Percentiles rank a stretch among this genome's conserved stretches.
Conservation (phyloP, 2,888 invertebrate species). For the Dasysyrphus tricinctus region DNA sequence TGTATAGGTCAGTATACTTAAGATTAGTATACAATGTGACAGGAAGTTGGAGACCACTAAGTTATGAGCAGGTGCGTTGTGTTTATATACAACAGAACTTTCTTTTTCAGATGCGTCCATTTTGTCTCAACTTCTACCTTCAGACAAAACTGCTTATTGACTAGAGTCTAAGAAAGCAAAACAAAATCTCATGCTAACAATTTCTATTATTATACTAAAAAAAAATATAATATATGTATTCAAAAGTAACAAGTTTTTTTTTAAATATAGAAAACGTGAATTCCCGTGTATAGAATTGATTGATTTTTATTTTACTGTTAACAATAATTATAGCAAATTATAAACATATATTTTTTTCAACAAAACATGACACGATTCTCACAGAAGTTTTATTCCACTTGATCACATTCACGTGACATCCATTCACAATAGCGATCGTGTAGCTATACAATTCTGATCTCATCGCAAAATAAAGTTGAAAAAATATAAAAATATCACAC, state of each 20-base stretch:
- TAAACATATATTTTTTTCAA: constrained; percentile 11
- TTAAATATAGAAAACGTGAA: not conserved
- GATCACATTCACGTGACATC: constrained; percentile 67
- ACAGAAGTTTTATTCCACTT: constrained; percentile 53
- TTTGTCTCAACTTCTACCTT: no score
- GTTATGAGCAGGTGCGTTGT: no score
- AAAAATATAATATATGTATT: no score
- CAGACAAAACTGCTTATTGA: no score
- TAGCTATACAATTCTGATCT: constrained; percentile 69
- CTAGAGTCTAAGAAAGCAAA: no score
- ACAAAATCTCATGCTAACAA: no score
- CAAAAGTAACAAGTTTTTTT: not conserved
- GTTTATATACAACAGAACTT: no score
- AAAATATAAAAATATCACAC: not conserved
- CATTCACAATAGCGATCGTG: constrained; percentile 67
- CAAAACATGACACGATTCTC: constrained; percentile 54
- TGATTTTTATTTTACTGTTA: not conserved
- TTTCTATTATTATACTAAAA: no score
- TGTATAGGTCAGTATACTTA: no score
- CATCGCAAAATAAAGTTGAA: constrained; percentile 43
- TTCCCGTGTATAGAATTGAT: not conserved
- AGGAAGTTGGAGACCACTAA: no score
- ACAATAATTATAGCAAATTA: constrained; percentile 22
- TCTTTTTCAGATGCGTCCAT: no score
- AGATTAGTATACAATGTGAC: no score